Base-by-base conservation (phyloP, 2,888 invertebrate species). In the Torymus aiolomorphi region DNA sequence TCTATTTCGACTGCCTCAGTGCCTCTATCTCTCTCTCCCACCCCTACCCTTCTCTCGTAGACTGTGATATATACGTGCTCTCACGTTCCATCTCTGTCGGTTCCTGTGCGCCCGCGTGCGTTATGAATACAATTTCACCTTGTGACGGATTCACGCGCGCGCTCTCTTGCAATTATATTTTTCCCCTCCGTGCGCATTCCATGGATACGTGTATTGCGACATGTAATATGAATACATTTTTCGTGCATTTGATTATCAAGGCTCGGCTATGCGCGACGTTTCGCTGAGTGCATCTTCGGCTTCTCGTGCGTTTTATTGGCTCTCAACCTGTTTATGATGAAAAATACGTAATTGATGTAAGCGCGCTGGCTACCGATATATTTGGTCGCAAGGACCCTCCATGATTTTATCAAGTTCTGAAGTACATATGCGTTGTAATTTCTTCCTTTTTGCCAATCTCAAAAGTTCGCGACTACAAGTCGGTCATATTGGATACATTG, bases 51-150 rank as follows among this genome's bases (percentile, higher is more conserved):
- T 57, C 63, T 31, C 56, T 31, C 31, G 31, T 31, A 5, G 31
- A 31, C 31, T 31, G 31, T 5, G 2, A 31, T 31, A 31, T 31
- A 31, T 31, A 31, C 31, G 4, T 31, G 5, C 31, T 31, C 31
- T 31, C 31, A 31, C 31, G 31, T 31, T 31, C 31, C 31, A 31
- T 31, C 56, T n/a, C 54, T 57, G 8, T 42, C 42, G 14, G 66
- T 59, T 65, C 16, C 63, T n/a, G n/a, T 12, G 18, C 51, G 16
- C 65, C 18, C 63, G 24, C 61, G 67, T 31, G 4, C 54, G 75
- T 75, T 78, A 75, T 74, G 75, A 78, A 78, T 78, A 78, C 75
- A 80, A 77, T 77, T 78, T 71, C 56, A 66, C 62, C 75, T 66
- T 70, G 70, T 71, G 77, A 77, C 74, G 74, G 63, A 69, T 71